These are phyloP conservation scores for Ophioderma brevispina DNA, from an alignment of 35 echinoderm and acorn worm genomes.

Conservation along the genomic window DNA sequence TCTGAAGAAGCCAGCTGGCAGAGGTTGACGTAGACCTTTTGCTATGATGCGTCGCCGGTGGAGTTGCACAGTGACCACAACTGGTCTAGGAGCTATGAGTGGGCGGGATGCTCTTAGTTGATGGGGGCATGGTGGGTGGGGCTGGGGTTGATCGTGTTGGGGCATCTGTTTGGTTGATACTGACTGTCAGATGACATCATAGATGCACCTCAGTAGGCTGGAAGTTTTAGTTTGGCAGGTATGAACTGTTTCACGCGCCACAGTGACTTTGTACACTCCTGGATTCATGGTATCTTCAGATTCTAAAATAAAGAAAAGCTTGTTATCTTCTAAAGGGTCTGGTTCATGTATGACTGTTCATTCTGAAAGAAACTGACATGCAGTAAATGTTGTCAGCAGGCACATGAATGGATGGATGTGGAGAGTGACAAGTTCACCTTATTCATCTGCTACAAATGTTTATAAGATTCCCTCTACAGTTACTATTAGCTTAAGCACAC, in stretches of 20 bases:
- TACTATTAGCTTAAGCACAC: no score
- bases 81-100: slow-evolving; percentile 87
- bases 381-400: no score
- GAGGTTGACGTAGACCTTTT: slow-evolving; percentile 84
- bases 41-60: slow-evolving; percentile 84
- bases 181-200: slow-evolving; percentile 84
- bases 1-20: slow-evolving; percentile 73
- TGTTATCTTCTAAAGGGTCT: no score
- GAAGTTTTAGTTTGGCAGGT: slow-evolving; percentile 77
- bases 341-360: no score
- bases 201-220: slow-evolving; percentile 92
- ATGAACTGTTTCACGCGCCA: slow-evolving; percentile 57
- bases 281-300: slow-evolving; percentile 90
- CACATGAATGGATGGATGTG: no score
- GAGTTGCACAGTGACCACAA: slow-evolving; percentile 83
- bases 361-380: no score
- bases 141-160: slow-evolving; percentile 83
- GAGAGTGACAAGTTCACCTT: no score
- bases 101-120: slow-evolving; percentile 90
- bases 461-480: no score
- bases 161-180: slow-evolving; percentile 92
- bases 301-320: slow-evolving; percentile 40
- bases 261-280: slow-evolving; percentile 84
- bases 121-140: slow-evolving; percentile 87
- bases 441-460: no score